Conservation (phyloP, 2,113 vertebrate genomes). For the Saguinus midas region DNA sequence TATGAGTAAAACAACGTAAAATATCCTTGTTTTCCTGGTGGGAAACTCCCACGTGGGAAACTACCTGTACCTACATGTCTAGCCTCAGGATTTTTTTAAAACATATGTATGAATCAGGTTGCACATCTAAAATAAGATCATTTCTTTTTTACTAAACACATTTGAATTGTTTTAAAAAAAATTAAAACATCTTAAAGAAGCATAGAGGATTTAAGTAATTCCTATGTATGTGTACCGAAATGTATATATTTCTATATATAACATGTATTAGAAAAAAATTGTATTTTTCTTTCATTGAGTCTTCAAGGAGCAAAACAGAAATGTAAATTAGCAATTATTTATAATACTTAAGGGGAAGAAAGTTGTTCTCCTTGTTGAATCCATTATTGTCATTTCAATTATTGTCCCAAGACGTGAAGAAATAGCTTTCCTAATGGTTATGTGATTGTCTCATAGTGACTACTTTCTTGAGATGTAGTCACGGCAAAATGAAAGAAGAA, state of each 20-base stretch:
- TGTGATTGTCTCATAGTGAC: background rate
- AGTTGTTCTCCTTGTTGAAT: background rate
- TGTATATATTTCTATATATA: background rate
- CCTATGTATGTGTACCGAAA: background rate
- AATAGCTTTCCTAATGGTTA: conserved; percentile 10
- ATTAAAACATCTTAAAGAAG: background rate
- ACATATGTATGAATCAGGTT: background rate
- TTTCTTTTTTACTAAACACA: conserved; percentile 35
- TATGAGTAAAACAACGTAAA: background rate
- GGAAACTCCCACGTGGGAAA: background rate
- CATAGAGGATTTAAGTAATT: background rate
- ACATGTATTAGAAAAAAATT: background rate
- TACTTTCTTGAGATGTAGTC: conserved; percentile 26
- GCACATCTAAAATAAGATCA: background rate
- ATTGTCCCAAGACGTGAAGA: background rate
- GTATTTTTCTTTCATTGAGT: conserved; percentile 9
- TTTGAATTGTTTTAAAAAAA: conserved; percentile 29
- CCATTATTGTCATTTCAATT: background rate
- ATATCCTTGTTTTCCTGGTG: background rate
- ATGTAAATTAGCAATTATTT: conserved; percentile 40
- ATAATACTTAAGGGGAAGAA: conserved; percentile 12
- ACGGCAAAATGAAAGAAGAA: conserved; percentile 20
- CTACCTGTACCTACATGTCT: background rate
- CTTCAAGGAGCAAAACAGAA: conserved; percentile 14
- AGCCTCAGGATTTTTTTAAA: background rate